These are phyloP conservation scores for Redunca redunca DNA, from an alignment of 2,113 vertebrate species.

Conservation along the genomic window DNA sequence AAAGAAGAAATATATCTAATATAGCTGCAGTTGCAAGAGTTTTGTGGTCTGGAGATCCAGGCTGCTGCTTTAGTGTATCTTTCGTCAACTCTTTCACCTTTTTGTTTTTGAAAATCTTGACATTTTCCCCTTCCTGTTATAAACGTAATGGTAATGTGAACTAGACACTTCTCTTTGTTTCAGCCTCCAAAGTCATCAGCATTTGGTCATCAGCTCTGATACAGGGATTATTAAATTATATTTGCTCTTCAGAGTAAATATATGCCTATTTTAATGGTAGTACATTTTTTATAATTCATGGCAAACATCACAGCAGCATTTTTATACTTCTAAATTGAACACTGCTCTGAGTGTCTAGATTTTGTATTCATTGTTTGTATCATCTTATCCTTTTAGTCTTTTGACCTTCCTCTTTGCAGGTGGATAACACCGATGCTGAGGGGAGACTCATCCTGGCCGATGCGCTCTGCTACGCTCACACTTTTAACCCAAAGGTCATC, in stretches of 20 bases:
- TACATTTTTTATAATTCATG: neutral
- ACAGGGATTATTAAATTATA: neutral
- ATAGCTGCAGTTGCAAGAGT: no score
- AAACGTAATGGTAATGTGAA: neutral
- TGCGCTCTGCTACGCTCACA: slow-evolving; percentile 93
- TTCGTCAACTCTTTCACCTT: neutral
- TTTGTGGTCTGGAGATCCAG: neutral
- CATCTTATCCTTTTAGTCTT: neutral
- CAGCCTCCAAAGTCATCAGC: neutral
- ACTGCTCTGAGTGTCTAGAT: neutral
- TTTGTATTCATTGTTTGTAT: neutral
- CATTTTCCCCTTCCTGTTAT: neutral
- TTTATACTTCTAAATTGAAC: neutral
- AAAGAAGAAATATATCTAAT: no score
- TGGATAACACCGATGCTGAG: slow-evolving; percentile 98
- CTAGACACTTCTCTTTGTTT: neutral
- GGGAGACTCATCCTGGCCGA: slow-evolving; percentile 94
- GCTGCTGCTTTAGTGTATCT: neutral
- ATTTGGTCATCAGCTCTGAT: neutral
- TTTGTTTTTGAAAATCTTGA: neutral
- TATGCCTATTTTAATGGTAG: neutral
- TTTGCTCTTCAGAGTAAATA: neutral
- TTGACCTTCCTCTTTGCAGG: slow-evolving; percentile 75
- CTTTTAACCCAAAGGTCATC: slow-evolving; percentile 89
- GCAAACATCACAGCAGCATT: neutral